phyloP scores from a whole-genome alignment of 1,140 invertebrate genomes.

The Zelostemma sp. region DNA sequence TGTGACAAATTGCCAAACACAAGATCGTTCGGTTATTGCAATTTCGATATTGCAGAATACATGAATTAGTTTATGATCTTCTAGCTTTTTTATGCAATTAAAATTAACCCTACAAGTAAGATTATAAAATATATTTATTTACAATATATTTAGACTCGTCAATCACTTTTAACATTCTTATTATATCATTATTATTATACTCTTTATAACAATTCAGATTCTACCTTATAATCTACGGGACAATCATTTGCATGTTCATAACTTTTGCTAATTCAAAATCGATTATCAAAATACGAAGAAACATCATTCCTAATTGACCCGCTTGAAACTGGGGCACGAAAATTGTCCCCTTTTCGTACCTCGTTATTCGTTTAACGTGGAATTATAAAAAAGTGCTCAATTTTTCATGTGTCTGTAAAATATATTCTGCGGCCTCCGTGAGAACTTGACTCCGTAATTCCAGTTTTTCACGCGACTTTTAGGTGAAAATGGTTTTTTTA shows the following conservation, averaged over 20 bases:
- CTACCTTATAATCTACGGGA: neutral
- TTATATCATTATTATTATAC: neutral
- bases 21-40: neutral
- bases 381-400: too few species aligned
- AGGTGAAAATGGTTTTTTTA: too few species aligned
- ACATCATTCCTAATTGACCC: too few species aligned
- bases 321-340: too few species aligned
- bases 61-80: too few species aligned
- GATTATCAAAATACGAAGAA: constrained; percentile 40
- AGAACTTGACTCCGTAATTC: too few species aligned
- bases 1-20: constrained; percentile 22
- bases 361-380: too few species aligned
- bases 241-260: neutral
- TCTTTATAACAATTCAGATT: constrained; percentile 7
- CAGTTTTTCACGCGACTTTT: too few species aligned
- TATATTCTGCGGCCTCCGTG: too few species aligned
- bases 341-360: too few species aligned
- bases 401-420: too few species aligned
- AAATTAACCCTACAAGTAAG: constrained; percentile 1
- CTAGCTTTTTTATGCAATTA: neutral
- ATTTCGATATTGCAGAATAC: constrained; percentile 18
- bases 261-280: constrained; percentile 2
- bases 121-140: constrained; percentile 10
- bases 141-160: constrained; percentile 9
- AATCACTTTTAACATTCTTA: constrained; percentile 10